A percentile compares a stretch with the other conserved stretches of the same genome.
phyloP scores from a whole-genome alignment of 2,113 vertebrate genomes.

The Oenanthe melanoleuca region DNA sequence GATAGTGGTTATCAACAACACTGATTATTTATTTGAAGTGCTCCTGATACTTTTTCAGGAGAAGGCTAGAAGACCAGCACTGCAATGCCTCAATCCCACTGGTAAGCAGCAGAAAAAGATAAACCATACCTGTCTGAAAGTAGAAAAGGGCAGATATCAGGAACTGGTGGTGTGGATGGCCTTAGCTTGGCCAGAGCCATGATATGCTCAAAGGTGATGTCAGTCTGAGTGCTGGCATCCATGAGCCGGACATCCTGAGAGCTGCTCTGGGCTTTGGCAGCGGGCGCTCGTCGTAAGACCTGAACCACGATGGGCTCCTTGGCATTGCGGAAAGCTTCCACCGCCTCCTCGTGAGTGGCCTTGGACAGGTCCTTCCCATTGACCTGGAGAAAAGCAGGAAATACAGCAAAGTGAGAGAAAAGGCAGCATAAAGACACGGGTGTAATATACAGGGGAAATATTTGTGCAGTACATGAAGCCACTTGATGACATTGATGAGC shows the following conservation, averaged over 20 bases:
- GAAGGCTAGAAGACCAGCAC: not conserved
- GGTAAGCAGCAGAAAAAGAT: not conserved
- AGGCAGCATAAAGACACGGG: not conserved
- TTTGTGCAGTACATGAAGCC: not conserved
- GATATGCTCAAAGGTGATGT: conserved; percentile 97
- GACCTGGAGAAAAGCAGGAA: conserved; percentile 77
- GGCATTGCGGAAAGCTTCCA: conserved; percentile 89
- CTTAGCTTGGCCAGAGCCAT: conserved; percentile 94
- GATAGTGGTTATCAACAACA: not conserved
- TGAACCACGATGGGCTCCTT: conserved; percentile 96
- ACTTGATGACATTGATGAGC: not conserved
- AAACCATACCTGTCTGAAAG: conserved; percentile 91
- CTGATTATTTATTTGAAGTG: not conserved
- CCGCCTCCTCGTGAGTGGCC: conserved; percentile 91
- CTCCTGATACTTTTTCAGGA: not conserved
- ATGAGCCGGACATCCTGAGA: conserved; percentile 85
- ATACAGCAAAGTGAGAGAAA: not conserved
- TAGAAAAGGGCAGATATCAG: conserved; percentile 94
- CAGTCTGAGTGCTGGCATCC: conserved; percentile 95
- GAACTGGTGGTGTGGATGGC: conserved; percentile 92
- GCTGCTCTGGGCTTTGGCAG: conserved; percentile 75
- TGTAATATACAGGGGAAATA: not conserved
- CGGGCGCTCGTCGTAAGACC: conserved; percentile 88
- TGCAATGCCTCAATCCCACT: not conserved
- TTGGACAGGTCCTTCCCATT: conserved; percentile 94